These are phyloP conservation scores for Peucedramus taeniatus DNA, from an alignment of 2,113 vertebrate genomes.

Conservation along the genomic window DNA sequence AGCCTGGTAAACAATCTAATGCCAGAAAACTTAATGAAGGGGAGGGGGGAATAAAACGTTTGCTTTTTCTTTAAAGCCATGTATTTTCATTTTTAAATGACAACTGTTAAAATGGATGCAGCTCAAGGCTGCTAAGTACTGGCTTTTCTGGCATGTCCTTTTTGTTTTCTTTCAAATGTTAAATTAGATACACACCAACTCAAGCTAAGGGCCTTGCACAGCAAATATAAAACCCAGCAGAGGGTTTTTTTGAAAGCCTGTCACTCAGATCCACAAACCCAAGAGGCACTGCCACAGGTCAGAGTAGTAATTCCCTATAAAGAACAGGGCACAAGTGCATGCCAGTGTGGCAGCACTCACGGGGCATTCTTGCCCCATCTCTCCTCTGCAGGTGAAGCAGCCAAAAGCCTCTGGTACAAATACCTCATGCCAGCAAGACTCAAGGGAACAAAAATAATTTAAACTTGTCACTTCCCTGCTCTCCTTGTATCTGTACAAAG, in stretches of 20 bases:
- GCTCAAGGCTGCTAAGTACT: neutral
- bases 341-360: neutral
- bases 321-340: neutral
- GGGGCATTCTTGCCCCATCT: neutral
- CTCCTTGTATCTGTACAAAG: neutral
- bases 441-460: neutral
- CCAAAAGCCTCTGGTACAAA: neutral
- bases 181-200: neutral
- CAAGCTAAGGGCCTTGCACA: neutral
- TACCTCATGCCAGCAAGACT: neutral
- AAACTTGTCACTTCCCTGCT: neutral
- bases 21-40: neutral
- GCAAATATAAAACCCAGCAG: neutral
- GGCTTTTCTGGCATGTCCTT: neutral
- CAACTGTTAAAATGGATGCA: neutral
- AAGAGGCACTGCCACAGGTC: neutral
- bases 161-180: neutral
- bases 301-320: neutral
- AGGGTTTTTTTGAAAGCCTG: neutral
- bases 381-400: neutral
- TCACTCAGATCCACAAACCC: neutral
- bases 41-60: rapidly evolving
- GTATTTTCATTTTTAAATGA: neutral
- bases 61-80: neutral
- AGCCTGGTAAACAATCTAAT: neutral